Evolutionary conservation across 2,888 invertebrate genomes (phyloP), one percentile per base, ranked within the genome.

Genomic region (Nyleta sp.): DNA sequence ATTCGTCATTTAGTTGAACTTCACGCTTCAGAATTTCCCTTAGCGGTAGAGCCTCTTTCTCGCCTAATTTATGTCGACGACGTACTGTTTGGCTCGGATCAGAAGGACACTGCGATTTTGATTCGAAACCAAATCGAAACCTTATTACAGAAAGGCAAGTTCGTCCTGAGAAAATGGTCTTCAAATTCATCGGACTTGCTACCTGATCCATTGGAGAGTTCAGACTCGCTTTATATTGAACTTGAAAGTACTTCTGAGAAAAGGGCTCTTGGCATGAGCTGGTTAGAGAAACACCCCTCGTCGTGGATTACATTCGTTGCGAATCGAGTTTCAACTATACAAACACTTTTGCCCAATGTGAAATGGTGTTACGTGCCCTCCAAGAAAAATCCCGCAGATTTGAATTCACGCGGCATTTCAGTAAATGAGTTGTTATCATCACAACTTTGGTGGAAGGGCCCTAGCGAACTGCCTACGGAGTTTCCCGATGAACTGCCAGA

Each of bases 1-100:
- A 33, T 75, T 4, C 60, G 38, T 2, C 55, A 62, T n/a, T 40
- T 75, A 0, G 57, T 55, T 8, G 7, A 38, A 2, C 38, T 40
- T 7, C 28, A 73, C n/a, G n/a, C n/a, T n/a, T n/a, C n/a, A n/a
- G n/a, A n/a, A n/a, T n/a, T n/a, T n/a, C n/a, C n/a, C n/a, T n/a
- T n/a, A n/a, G n/a, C n/a, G n/a, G n/a, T n/a, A n/a, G n/a, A n/a
- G n/a, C n/a, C n/a, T n/a, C n/a, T n/a, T n/a, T n/a, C n/a, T n/a
- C n/a, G n/a, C n/a, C n/a, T n/a, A n/a, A n/a, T n/a, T n/a, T n/a
- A n/a, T n/a, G n/a, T n/a, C n/a, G n/a, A n/a, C n/a, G n/a, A n/a
- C n/a, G n/a, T n/a, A n/a, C n/a, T n/a, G n/a, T n/a, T n/a, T n/a
- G n/a, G n/a, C n/a, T n/a, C n/a, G n/a, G n/a, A n/a, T n/a, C n/a